Evolutionary conservation across 2,797 vertebrate genomes (phyloP).

Genomic region (Rachycentron canadum): DNA sequence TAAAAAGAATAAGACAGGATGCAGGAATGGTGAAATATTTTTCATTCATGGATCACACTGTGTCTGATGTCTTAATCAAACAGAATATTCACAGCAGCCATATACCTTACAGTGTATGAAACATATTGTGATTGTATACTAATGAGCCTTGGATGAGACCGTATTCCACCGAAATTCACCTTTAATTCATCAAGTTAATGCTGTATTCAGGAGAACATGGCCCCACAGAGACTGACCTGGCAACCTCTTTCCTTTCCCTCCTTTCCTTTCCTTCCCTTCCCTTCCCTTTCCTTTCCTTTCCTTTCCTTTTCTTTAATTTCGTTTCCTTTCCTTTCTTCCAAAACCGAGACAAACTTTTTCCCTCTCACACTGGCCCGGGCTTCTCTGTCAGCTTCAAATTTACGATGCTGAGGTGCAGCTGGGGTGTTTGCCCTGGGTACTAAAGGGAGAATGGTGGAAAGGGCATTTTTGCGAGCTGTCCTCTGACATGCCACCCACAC

Average conservation of each 20-base stretch:
- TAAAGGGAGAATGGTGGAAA: constrained; percentile 52
- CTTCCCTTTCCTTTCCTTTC: background rate
- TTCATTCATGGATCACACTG: constrained; percentile 14
- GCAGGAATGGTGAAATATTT: constrained; percentile 24
- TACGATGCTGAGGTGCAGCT: constrained; percentile 57
- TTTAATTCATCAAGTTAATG: constrained; percentile 70
- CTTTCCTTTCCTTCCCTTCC: background rate
- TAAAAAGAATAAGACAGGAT: constrained; percentile 24
- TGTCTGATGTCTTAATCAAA: constrained; percentile 47
- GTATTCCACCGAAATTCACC: constrained; percentile 45
- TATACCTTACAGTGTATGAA: constrained; percentile 32
- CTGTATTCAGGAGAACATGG: constrained; percentile 48
- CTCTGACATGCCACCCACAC: constrained; percentile 78
- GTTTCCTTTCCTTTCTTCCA: constrained; percentile 22
- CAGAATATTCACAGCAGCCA: constrained; percentile 42
- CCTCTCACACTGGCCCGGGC: constrained; percentile 1
- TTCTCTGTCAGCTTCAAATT: constrained; percentile 57
- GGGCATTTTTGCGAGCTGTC: constrained; percentile 73
- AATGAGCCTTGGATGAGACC: constrained; percentile 64
- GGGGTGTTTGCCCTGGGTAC: constrained; percentile 40
- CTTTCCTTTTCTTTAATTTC: background rate
- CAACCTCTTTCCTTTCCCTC: background rate
- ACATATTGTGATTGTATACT: constrained; percentile 51
- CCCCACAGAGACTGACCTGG: constrained; percentile 34
- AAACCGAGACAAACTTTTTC: constrained; percentile 28